Conservation (phyloP, 2,888 invertebrate species). For the Eudemis profundana region DNA sequence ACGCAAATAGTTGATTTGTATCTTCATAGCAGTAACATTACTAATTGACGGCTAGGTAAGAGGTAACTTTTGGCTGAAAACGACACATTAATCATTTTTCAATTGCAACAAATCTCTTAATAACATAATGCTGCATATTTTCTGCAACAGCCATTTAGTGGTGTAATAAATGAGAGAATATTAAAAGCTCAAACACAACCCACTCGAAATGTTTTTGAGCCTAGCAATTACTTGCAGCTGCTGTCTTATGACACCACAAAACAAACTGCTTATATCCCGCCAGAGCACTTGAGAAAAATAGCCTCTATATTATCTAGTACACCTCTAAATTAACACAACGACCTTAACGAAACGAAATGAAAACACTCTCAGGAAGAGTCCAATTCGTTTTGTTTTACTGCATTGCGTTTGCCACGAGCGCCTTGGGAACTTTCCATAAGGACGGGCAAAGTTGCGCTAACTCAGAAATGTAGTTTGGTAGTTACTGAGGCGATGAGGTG, state of each 20-base stretch:
- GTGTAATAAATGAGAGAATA: too few relatives aligned
- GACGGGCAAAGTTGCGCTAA: slow-evolving; percentile 55
- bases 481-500: slow-evolving; percentile 39
- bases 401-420: slow-evolving; percentile 51
- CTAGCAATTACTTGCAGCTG: not conserved
- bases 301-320: not conserved
- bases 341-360: slow-evolving; percentile 50
- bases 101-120: too few relatives aligned
- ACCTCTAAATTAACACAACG: slow-evolving; percentile 47
- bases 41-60: too few relatives aligned
- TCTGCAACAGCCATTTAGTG: too few relatives aligned
- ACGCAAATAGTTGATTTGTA: too few relatives aligned
- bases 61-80: too few relatives aligned
- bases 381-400: slow-evolving; percentile 59
- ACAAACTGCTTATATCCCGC: not conserved
- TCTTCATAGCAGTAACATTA: too few relatives aligned
- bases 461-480: slow-evolving; percentile 37
- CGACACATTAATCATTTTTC: too few relatives aligned
- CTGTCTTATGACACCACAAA: not conserved
- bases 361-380: slow-evolving; percentile 47
- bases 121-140: too few relatives aligned
- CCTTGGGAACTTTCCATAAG: slow-evolving; percentile 59
- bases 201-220: too few relatives aligned
- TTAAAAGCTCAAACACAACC: too few relatives aligned
- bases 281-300: not conserved